phyloP scores from a whole-genome alignment of 2,888 invertebrate genomes.

The Sesia apiformis region DNA sequence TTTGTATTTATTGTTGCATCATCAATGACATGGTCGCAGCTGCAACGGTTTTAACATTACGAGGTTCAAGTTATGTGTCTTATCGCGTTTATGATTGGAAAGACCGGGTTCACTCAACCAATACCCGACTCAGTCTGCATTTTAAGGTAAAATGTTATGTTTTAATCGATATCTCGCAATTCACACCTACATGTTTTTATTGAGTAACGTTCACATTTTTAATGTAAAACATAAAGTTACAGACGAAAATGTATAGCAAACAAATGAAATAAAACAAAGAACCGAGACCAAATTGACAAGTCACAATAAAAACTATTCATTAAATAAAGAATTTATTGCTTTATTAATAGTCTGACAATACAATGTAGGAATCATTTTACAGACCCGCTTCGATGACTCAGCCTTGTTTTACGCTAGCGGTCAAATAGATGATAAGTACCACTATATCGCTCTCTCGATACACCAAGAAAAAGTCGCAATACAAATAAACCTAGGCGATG shows the following conservation, averaged over 20 bases:
- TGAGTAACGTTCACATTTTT: background rate
- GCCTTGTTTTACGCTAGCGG: slow-evolving; percentile 95
- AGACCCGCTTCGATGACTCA: slow-evolving; percentile 93
- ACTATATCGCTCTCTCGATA: slow-evolving; percentile 92
- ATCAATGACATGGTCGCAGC: slow-evolving; percentile 66
- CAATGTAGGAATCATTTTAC: slow-evolving; percentile 24
- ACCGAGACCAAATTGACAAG: background rate
- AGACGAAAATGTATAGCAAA: background rate
- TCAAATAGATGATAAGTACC: slow-evolving; percentile 89
- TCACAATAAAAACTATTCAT: background rate
- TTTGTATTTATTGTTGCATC: slow-evolving; percentile 7
- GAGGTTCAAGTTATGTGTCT: slow-evolving; percentile 93
- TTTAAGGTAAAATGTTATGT: slow-evolving; percentile 79
- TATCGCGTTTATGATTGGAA: slow-evolving; percentile 95
- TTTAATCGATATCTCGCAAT: background rate
- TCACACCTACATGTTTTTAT: background rate
- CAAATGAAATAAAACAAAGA: background rate
- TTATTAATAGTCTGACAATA: slow-evolving; percentile 3
- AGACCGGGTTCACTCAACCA: slow-evolving; percentile 90
- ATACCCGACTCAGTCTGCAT: slow-evolving; percentile 89
- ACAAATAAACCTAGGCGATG: slow-evolving; percentile 90
- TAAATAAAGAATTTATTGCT: slow-evolving; percentile 2
- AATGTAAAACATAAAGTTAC: background rate
- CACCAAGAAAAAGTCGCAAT: slow-evolving; percentile 88
- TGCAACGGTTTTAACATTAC: slow-evolving; percentile 88